Conservation (phyloP, 2,113 vertebrate genomes). For the Fulmarus glacialis region DNA sequence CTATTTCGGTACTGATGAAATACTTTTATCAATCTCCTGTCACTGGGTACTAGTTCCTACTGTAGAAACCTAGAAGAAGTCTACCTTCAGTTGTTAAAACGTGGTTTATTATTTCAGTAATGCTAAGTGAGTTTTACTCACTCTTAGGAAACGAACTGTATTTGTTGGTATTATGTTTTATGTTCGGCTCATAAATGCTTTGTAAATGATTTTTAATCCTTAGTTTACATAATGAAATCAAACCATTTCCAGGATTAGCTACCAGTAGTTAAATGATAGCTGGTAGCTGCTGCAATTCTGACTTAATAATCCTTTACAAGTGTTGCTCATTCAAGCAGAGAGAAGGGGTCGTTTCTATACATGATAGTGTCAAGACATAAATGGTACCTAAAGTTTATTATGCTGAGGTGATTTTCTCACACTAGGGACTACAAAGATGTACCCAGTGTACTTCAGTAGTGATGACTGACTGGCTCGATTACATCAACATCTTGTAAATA, state of each 20-base stretch:
- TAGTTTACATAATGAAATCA: not conserved
- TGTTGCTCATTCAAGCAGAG: not conserved
- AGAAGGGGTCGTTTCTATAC: not conserved
- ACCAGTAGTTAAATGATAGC: not conserved
- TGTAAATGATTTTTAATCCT: not conserved
- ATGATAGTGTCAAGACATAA: not conserved
- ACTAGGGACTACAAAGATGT: not conserved
- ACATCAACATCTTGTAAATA: not conserved
- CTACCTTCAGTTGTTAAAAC: not conserved
- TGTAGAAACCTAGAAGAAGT: not conserved
- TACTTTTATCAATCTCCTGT: not conserved
- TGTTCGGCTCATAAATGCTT: not conserved
- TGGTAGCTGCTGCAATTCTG: not conserved
- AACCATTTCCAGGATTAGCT: not conserved
- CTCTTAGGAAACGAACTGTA: not conserved
- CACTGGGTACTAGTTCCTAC: not conserved
- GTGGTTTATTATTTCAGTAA: not conserved
- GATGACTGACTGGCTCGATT: not conserved
- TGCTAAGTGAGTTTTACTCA: not conserved
- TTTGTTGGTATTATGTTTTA: not conserved
- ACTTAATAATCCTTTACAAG: not conserved
- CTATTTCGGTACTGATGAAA: not conserved
- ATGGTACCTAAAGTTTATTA: not conserved
- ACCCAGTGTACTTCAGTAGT: not conserved
- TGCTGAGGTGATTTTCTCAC: not conserved